Evolutionary conservation across 2,797 vertebrate species (phyloP).

Genomic region (Psittacula derbiana): DNA sequence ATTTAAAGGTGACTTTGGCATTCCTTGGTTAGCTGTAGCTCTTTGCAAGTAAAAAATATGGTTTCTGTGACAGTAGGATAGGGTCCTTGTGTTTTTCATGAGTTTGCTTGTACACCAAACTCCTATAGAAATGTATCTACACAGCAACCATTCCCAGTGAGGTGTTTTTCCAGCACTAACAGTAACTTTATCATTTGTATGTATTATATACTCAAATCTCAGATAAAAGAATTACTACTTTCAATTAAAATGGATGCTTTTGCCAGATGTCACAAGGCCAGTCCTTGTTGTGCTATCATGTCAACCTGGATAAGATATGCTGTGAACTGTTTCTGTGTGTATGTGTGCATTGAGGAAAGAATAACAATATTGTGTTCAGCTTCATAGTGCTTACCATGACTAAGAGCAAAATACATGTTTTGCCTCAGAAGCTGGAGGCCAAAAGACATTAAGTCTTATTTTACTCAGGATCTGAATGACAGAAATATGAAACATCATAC

Average conservation of each 20-base stretch:
- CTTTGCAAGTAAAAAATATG: background rate
- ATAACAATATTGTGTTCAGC: background rate
- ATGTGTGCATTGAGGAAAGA: background rate
- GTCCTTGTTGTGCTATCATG: background rate
- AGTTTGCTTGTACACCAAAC: background rate
- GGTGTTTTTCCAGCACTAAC: background rate
- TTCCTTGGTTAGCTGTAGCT: background rate
- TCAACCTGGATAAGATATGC: background rate
- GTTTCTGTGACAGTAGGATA: background rate
- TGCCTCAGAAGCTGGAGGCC: background rate
- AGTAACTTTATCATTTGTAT: background rate
- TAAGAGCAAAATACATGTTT: background rate
- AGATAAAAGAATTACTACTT: background rate
- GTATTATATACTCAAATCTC: background rate
- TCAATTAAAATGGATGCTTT: background rate
- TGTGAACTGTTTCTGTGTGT: background rate
- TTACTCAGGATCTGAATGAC: background rate
- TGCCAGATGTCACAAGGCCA: background rate
- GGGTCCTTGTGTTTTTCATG: background rate
- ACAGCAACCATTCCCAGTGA: background rate
- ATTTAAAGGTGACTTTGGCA: background rate
- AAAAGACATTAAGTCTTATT: background rate
- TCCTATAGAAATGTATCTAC: background rate
- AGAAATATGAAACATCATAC: background rate
- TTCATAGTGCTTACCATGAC: background rate